These are phyloP conservation scores for Phenganax subtilis DNA, from an alignment of 92 coral and sea anemone genomes.

Conservation along the genomic window DNA sequence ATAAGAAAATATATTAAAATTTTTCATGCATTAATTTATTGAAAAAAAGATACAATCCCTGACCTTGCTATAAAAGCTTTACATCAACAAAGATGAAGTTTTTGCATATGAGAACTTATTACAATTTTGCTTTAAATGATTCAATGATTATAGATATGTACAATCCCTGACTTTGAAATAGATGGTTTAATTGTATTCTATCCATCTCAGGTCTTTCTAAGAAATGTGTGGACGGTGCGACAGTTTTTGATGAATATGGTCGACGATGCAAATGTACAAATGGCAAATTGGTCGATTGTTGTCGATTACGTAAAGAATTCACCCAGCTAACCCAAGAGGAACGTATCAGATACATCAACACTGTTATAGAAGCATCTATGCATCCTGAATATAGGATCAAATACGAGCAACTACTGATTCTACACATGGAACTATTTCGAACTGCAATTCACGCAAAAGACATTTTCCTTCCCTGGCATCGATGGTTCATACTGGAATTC, in stretches of 20 bases:
- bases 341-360: constrained; percentile 49
- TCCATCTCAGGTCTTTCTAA: constrained; percentile 1
- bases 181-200: too few relatives aligned
- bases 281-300: constrained; percentile 48
- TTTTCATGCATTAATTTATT: too few relatives aligned
- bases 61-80: too few relatives aligned
- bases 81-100: too few relatives aligned
- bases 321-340: constrained; percentile 55
- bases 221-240: constrained; percentile 1
- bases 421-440: constrained; percentile 43
- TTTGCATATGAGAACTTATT: too few relatives aligned
- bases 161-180: too few relatives aligned
- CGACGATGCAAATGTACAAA: constrained; percentile 50
- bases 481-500: constrained; percentile 69
- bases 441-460: constrained; percentile 57
- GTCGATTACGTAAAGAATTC: constrained; percentile 63
- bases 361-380: constrained; percentile 25
- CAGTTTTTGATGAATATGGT: constrained; percentile 50
- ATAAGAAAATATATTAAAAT: neutral
- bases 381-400: constrained; percentile 52
- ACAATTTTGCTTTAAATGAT: too few relatives aligned
- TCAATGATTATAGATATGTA: too few relatives aligned
- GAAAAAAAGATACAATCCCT: too few relatives aligned
- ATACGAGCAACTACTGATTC: constrained; percentile 47
- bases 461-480: constrained; percentile 83